Evolutionary conservation across 2,888 invertebrate genomes (phyloP).

Genomic region (Drosophila infuscata): DNA sequence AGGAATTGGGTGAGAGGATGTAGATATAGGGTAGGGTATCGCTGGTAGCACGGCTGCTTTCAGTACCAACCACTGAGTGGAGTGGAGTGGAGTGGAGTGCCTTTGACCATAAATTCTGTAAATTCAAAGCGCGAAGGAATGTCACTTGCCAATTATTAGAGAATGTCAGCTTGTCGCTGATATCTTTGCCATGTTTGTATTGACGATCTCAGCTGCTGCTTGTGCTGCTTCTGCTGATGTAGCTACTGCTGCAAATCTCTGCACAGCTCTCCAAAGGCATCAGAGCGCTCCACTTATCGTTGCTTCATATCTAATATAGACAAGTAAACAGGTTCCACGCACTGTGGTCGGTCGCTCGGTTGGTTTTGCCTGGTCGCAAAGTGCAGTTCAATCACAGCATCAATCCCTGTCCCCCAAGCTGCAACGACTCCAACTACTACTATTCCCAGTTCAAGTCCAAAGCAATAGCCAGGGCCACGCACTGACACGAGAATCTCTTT

Average conservation of each 20-base stretch:
- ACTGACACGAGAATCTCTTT: constrained; percentile 59
- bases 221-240: constrained; percentile 26
- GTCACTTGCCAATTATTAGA: constrained; percentile 79
- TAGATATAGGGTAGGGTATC: constrained; percentile 8
- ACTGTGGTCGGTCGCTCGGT: constrained; percentile 55
- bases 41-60: not conserved
- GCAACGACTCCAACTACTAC: constrained; percentile 2
- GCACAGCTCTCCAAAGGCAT: constrained; percentile 51
- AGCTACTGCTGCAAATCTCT: constrained; percentile 39
- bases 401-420: constrained; percentile 53
- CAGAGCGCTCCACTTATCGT: constrained; percentile 76
- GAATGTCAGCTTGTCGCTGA: constrained; percentile 79
- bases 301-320: constrained; percentile 79
- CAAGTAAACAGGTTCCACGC: constrained; percentile 75
- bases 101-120: constrained; percentile 78
- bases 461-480: constrained; percentile 56
- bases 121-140: constrained; percentile 80
- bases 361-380: constrained; percentile 45
- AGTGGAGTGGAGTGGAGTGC: constrained; percentile 64
- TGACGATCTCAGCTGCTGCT: constrained; percentile 69
- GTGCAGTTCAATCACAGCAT: constrained; percentile 76
- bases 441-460: constrained; percentile 57
- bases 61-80: constrained; percentile 28
- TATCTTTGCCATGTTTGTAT: constrained; percentile 79
- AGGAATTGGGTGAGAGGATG: constrained; percentile 49